Conservation (phyloP, 2,888 invertebrate species). For the Harpagoxenus sublaevis region DNA sequence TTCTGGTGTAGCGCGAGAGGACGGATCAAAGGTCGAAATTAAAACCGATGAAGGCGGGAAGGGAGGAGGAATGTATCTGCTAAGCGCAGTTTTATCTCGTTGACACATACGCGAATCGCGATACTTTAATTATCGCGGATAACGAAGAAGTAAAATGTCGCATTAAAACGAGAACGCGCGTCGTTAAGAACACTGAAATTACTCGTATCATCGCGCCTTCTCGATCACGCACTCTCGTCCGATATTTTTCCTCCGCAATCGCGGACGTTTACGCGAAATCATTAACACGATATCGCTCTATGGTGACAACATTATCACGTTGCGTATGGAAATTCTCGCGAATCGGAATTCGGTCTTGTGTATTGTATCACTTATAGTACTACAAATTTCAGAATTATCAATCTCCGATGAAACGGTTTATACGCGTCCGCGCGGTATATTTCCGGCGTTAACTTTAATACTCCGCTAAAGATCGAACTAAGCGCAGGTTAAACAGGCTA, state of each 20-base stretch:
- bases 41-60: neutral
- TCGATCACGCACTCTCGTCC: neutral
- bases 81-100: neutral
- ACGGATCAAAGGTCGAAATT: constrained; percentile 27
- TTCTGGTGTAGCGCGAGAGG: neutral
- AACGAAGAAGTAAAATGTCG: neutral
- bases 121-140: constrained; percentile 9
- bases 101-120: neutral
- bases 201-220: neutral
- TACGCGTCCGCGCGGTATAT: neutral
- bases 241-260: neutral
- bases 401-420: neutral
- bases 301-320: constrained; percentile 15
- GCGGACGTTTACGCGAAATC: constrained; percentile 22
- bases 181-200: neutral
- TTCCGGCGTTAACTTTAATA: constrained; percentile 43
- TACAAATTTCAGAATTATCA: constrained; percentile 1
- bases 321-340: neutral
- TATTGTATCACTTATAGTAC: neutral
- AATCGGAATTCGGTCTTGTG: no score
- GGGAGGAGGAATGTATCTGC: neutral
- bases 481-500: constrained; percentile 39
- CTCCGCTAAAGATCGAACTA: constrained; percentile 26
- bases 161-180: neutral
- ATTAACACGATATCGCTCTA: constrained; percentile 12